Evolutionary conservation across 1,140 invertebrate genomes (phyloP).

Genomic region (Diorhabda elongata): DNA sequence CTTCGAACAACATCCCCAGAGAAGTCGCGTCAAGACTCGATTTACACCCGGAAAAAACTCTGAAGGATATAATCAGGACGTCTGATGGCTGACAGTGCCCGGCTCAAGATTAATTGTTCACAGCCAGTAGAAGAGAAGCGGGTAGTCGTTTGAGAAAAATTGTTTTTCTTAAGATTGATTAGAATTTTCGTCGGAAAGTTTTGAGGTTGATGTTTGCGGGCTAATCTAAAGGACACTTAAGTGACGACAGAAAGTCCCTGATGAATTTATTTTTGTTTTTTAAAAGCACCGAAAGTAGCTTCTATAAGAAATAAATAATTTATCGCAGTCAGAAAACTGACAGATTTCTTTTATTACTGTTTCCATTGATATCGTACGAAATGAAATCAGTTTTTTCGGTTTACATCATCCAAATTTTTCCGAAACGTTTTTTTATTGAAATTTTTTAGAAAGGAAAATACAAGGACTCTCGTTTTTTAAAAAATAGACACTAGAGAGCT

Average conservation of each 20-base stretch:
- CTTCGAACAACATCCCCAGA: not conserved
- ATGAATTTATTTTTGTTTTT: constrained; percentile 3
- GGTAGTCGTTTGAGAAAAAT: not conserved
- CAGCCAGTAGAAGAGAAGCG: constrained; percentile 5
- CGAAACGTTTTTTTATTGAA: too few species aligned
- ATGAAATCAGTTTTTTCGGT: too few species aligned
- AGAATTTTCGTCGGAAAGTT: constrained; percentile 4
- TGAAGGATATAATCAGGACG: constrained; percentile 6
- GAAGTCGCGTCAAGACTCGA: constrained; percentile 1
- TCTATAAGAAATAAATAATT: not conserved
- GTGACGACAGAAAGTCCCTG: not conserved
- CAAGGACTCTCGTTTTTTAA: too few species aligned
- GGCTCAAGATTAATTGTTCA: constrained; percentile 6
- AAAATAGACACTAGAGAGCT: too few species aligned
- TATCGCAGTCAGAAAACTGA: too few species aligned
- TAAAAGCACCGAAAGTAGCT: not conserved
- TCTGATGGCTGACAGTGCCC: constrained; percentile 9
- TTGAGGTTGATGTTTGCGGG: constrained; percentile 4
- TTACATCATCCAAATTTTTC: too few species aligned
- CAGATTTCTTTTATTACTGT: too few species aligned
- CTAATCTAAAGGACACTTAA: constrained; percentile 2
- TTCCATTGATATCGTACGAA: too few species aligned
- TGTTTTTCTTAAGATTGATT: constrained; percentile 8
- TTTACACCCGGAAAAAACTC: constrained; percentile 5
- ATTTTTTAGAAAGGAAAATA: too few species aligned